A percentile compares a stretch with the other conserved stretches of the same genome.
Evolutionary conservation across 2,797 vertebrate genomes (phyloP).

Genomic region (Eospalax fontanierii): DNA sequence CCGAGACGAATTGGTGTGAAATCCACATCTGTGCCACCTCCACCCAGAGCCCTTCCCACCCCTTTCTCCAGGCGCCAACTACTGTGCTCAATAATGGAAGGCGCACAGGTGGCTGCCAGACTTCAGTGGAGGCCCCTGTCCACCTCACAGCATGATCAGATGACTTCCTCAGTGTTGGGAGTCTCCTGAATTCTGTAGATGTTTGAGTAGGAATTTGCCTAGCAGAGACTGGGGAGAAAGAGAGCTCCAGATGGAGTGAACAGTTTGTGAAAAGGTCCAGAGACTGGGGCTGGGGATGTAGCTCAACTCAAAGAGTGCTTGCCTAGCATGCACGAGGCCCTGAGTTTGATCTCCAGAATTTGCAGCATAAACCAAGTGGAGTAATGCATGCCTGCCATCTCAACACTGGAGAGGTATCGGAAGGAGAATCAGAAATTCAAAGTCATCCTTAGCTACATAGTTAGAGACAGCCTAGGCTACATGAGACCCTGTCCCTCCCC

Average conservation of each 20-base stretch:
- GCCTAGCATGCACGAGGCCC: neutral
- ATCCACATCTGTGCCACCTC: conserved; percentile 84
- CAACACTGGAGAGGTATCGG: neutral
- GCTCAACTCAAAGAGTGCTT: neutral
- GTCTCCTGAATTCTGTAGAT: neutral
- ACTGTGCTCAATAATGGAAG: neutral
- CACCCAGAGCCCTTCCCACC: neutral
- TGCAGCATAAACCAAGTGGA: neutral
- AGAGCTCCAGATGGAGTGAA: neutral
- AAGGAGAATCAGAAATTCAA: neutral
- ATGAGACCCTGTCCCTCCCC: neutral
- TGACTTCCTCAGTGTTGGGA: neutral
- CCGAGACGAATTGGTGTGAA: conserved; percentile 83
- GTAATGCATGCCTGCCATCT: neutral
- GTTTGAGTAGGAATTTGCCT: neutral
- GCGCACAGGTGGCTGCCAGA: conserved; percentile 72
- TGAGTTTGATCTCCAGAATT: too few relatives aligned
- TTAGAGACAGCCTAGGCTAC: neutral
- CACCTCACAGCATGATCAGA: neutral
- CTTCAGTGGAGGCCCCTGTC: neutral
- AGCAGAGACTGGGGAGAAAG: neutral
- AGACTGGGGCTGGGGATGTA: neutral
- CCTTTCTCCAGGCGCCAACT: neutral
- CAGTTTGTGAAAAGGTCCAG: neutral
- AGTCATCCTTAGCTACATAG: neutral